phyloP scores from a whole-genome alignment of 1,140 invertebrate genomes.

The Tetranychus urticae region DNA sequence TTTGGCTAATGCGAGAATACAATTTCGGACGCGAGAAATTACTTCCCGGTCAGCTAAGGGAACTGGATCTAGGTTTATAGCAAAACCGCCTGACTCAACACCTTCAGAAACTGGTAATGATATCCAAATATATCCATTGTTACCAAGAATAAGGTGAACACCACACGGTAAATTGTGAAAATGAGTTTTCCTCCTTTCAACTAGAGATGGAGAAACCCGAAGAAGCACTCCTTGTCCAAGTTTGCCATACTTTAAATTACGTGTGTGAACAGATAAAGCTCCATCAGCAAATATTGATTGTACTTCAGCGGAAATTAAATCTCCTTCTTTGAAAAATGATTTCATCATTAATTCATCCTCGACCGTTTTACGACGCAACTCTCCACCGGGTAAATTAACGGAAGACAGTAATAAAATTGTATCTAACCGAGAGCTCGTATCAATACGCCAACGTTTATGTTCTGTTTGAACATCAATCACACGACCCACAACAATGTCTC shows the following conservation, averaged over 20 bases:
- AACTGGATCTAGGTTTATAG: conserved; percentile 46
- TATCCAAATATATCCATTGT: conserved; percentile 93
- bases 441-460: conserved; percentile 81
- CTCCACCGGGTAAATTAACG: conserved; percentile 88
- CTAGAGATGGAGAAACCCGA: conserved; percentile 70
- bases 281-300: conserved; percentile 78
- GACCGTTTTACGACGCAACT: conserved; percentile 65
- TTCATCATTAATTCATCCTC: conserved; percentile 97
- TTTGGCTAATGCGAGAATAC: conserved; percentile 54
- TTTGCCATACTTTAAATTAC: conserved; percentile 93
- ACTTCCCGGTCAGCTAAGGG: conserved; percentile 43
- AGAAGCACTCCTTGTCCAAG: conserved; percentile 64
- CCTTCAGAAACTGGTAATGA: conserved; percentile 38
- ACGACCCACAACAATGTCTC: conserved; percentile 84
- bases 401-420: conserved; percentile 67
- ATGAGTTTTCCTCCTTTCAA: conserved; percentile 82
- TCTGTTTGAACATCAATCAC: conserved; percentile 60
- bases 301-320: conserved; percentile 75
- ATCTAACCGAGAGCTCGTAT: conserved; percentile 71
- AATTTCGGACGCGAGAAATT: conserved; percentile 67
- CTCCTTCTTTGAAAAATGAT: conserved; percentile 77
- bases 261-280: conserved; percentile 70
- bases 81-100: conserved; percentile 47
- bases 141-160: conserved; percentile 72
- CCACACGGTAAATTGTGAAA: conserved; percentile 82